Evolutionary conservation across 1,140 invertebrate genomes (phyloP).

Genomic region (Drosophila jambulina): DNA sequence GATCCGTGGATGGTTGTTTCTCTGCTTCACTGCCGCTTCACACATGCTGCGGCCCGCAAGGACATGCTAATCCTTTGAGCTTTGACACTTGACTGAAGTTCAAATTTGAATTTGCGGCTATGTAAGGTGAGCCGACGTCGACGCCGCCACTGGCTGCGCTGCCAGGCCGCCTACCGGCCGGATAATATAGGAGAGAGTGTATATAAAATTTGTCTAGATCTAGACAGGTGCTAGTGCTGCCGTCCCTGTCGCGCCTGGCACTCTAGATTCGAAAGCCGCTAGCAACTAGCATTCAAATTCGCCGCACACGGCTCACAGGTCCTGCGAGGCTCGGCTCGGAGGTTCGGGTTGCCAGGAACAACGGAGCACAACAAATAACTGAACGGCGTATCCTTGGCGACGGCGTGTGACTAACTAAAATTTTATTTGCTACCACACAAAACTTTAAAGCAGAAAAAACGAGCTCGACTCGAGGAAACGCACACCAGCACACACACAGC

Average conservation of each 20-base stretch:
- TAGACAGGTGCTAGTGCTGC: constrained; percentile 73
- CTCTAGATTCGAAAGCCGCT: constrained; percentile 17
- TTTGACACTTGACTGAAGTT: constrained; percentile 83
- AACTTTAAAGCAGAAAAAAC: constrained; percentile 76
- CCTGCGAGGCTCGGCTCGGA: constrained; percentile 17
- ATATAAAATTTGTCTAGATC: constrained; percentile 65
- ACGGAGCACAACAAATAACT: constrained; percentile 72
- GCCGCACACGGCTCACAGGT: constrained; percentile 46
- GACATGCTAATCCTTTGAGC: constrained; percentile 85
- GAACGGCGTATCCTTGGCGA: constrained; percentile 84
- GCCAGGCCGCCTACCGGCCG: constrained; percentile 51
- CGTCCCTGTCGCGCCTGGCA: constrained; percentile 62
- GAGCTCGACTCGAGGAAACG: constrained; percentile 33
- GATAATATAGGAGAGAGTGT: constrained; percentile 21
- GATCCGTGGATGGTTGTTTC: not conserved
- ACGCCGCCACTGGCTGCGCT: constrained; percentile 33
- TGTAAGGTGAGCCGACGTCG: constrained; percentile 61
- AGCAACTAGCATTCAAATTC: constrained; percentile 48
- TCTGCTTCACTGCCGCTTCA: constrained; percentile 33
- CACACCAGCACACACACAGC: constrained; percentile 22
- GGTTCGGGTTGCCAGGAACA: constrained; percentile 63
- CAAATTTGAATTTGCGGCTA: constrained; percentile 79
- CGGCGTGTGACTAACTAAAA: constrained; percentile 84
- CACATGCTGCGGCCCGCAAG: constrained; percentile 60
- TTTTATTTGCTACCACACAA: constrained; percentile 84